These are phyloP conservation scores for Lophius piscatorius DNA, from an alignment of 2,113 vertebrate species.

Conservation along the genomic window DNA sequence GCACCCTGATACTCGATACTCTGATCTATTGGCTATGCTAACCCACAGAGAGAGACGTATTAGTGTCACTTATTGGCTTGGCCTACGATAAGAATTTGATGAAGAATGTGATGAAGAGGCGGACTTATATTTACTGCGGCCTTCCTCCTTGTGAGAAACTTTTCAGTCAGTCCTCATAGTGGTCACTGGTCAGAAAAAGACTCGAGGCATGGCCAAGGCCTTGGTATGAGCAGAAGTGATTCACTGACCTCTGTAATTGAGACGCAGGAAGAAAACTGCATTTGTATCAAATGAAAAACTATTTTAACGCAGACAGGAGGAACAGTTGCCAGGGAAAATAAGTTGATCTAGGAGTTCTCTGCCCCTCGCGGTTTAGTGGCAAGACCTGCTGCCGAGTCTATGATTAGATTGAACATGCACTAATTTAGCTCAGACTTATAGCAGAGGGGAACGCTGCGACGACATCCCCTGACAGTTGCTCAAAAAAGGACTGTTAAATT, in stretches of 20 bases:
- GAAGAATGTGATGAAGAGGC: conserved; percentile 65
- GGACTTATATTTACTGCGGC: conserved; percentile 65
- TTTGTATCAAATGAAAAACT: conserved; percentile 77
- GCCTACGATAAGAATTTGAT: conserved; percentile 38
- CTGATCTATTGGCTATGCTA: conserved; percentile 26
- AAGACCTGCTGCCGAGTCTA: conserved; percentile 71
- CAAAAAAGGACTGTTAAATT: conserved; percentile 41
- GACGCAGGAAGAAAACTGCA: conserved; percentile 71
- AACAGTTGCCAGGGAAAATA: conserved; percentile 78
- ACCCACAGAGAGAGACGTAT: conserved; percentile 8
- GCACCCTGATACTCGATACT: conserved; percentile 45
- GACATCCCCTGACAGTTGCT: conserved; percentile 41
- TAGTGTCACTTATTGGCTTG: conserved; percentile 20
- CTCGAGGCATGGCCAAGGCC: conserved; percentile 45
- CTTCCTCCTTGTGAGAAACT: conserved; percentile 65
- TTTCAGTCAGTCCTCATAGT: conserved; percentile 55
- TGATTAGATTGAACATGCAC: conserved; percentile 71
- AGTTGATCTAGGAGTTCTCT: conserved; percentile 72
- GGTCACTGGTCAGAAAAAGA: conserved; percentile 69
- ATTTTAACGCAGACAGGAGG: conserved; percentile 75
- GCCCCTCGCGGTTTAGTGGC: conserved; percentile 70
- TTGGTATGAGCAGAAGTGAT: conserved; percentile 61
- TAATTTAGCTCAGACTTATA: conserved; percentile 65
- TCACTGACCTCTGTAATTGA: conserved; percentile 77
- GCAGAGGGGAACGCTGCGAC: conserved; percentile 33